Evolutionary conservation across 1,140 invertebrate genomes (phyloP), one percentile per base, ranked within the genome.

Genomic region (Melanaphis sacchari): DNA sequence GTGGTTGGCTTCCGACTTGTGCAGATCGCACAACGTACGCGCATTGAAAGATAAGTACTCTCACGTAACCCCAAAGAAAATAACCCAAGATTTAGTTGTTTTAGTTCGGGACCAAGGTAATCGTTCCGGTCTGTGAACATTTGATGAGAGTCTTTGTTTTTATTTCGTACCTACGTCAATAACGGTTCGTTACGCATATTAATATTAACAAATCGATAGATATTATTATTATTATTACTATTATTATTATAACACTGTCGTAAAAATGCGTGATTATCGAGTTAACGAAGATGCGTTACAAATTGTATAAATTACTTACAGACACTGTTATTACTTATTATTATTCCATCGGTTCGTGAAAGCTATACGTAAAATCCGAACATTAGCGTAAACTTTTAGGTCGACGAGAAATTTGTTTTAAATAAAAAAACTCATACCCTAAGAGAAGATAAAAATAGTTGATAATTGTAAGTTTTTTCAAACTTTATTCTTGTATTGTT

Each of bases 1-100:
- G 36, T 36, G 66, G n/a, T 15, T 46, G 66, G n/a, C 21, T 91
- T 91, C 24, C 2, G 36, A 91, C 66, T 49, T 91, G 24, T 91
- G 90, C n/a, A n/a, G n/a, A n/a, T 49, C 41, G 66, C 46, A 18
- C 9, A 15, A 22, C 8, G 89, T 90, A 90, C 89, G 89, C 66
- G 89, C 54, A n/a, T 24, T 11, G 52, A 90, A 66, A 41, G 49
- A 59, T 90, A 90, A 90, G 36, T 90, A 52, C 43, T 38, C 26
- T 54, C 21, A 21, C 46, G 46, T 52, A n/a, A 89, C 21, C 31
- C 21, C 46, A 8, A 26, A 24, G 36, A 66, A 90, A 90, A 59
- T 90, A 26, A 31, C 52, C 5, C 21, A 41, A 41, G 11, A 66
- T 90, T 90, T 40, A 40, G 88, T 66, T 66, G 36, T 31, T 66